These are phyloP conservation scores for Andrena marginata DNA, from an alignment of 2,888 invertebrate species.

Conservation along the genomic window DNA sequence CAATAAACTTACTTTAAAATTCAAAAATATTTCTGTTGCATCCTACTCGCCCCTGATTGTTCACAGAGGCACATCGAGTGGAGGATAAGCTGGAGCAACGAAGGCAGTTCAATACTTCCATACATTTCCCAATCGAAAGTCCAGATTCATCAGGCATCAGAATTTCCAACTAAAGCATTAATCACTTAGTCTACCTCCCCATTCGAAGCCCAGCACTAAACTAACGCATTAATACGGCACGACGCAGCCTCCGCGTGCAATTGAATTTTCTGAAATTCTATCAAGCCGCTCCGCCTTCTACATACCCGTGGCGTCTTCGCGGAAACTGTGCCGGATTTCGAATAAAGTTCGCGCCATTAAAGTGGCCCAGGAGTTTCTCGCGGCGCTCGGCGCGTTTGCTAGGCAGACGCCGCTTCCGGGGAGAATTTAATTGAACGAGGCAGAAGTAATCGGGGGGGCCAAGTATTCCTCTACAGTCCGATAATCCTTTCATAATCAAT, in stretches of 20 bases:
- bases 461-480: constrained; percentile 31
- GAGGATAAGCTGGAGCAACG: too few relatives aligned
- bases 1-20: too few relatives aligned
- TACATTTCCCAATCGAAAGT: too few relatives aligned
- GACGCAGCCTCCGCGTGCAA: neutral
- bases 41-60: too few relatives aligned
- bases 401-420: constrained; percentile 2
- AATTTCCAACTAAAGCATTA: too few relatives aligned
- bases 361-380: constrained; percentile 29
- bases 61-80: too few relatives aligned
- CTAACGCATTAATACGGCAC: neutral
- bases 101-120: too few relatives aligned
- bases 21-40: too few relatives aligned
- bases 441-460: constrained; percentile 44
- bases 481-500: constrained; percentile 50
- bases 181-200: too few relatives aligned
- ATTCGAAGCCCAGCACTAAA: too few relatives aligned
- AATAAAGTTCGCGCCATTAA: constrained; percentile 22
- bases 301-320: constrained; percentile 1
- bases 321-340: constrained; percentile 22
- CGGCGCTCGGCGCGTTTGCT: neutral
- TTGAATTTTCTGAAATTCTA: neutral
- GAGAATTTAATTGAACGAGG: constrained; percentile 39
- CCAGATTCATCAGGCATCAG: too few relatives aligned
- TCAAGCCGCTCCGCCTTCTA: neutral